Conservation (phyloP, 2,888 invertebrate genomes). For the Metopia argyrocephala region DNA sequence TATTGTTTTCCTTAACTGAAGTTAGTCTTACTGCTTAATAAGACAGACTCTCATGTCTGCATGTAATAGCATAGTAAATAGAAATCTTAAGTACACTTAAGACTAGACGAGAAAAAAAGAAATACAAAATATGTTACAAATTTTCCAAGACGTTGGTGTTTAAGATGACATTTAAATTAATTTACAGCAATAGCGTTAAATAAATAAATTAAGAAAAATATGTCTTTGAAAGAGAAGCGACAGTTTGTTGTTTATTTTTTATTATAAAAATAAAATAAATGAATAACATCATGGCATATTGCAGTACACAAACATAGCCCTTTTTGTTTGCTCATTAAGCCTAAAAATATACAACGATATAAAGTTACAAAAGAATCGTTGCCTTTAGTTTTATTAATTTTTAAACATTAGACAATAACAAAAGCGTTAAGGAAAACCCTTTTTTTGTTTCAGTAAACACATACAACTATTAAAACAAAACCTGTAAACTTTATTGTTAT, state of each 20-base stretch:
- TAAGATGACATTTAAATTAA: conserved; percentile 74
- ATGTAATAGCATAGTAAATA: conserved; percentile 43
- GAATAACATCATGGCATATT: background rate
- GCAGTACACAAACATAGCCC: background rate
- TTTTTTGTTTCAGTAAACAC: background rate
- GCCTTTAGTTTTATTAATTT: background rate
- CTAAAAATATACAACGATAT: background rate
- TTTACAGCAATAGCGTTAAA: conserved; percentile 66
- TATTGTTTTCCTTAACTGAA: conserved; percentile 27
- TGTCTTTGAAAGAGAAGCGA: background rate
- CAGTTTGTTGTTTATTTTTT: background rate
- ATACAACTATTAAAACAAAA: background rate
- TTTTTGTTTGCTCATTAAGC: background rate
- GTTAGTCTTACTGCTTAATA: background rate
- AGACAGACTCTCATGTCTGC: conserved; percentile 10
- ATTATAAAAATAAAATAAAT: background rate
- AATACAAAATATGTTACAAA: conserved; percentile 36
- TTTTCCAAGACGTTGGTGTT: conserved; percentile 74
- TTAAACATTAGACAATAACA: background rate
- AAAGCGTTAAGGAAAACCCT: background rate
- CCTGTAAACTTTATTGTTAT: background rate
- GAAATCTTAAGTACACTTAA: conserved; percentile 51
- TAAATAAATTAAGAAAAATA: background rate
- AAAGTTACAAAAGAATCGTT: background rate
- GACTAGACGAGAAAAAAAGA: conserved; percentile 48